Evolutionary conservation across 2,113 vertebrate species (phyloP).

Genomic region (Psammodynastes pulverulentus): DNA sequence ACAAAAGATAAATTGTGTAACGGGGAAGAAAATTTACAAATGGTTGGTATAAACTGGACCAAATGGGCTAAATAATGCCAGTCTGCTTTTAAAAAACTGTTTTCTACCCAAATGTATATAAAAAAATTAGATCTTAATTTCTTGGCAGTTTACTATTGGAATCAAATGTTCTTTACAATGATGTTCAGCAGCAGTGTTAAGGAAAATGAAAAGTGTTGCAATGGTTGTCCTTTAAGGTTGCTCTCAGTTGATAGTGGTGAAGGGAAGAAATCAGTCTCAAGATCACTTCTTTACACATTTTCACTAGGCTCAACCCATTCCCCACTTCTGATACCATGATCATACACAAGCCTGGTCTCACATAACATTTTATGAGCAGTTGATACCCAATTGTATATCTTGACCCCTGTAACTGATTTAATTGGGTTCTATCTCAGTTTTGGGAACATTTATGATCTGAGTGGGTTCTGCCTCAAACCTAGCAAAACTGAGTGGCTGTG

Average conservation of each 20-base stretch:
- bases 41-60: background rate
- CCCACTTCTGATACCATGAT: background rate
- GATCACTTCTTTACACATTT: background rate
- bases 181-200: background rate
- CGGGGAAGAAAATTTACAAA: background rate
- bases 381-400: background rate
- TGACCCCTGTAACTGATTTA: background rate
- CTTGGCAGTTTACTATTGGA: background rate
- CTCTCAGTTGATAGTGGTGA: background rate
- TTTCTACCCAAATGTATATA: background rate
- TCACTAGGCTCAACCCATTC: background rate
- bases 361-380: background rate
- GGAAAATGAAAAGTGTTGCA: background rate
- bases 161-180: background rate
- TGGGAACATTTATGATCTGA: background rate
- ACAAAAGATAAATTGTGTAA: background rate
- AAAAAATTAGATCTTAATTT: background rate
- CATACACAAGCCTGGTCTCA: background rate
- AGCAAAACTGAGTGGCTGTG: background rate
- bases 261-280: background rate
- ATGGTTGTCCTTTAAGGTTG: background rate
- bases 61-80: background rate
- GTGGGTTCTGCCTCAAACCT: background rate
- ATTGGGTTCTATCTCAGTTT: background rate
- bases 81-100: background rate